Evolutionary conservation across 2,113 vertebrate genomes (phyloP), one percentile per base, ranked within the genome.

Genomic region (Beaufortia kweichowensis): DNA sequence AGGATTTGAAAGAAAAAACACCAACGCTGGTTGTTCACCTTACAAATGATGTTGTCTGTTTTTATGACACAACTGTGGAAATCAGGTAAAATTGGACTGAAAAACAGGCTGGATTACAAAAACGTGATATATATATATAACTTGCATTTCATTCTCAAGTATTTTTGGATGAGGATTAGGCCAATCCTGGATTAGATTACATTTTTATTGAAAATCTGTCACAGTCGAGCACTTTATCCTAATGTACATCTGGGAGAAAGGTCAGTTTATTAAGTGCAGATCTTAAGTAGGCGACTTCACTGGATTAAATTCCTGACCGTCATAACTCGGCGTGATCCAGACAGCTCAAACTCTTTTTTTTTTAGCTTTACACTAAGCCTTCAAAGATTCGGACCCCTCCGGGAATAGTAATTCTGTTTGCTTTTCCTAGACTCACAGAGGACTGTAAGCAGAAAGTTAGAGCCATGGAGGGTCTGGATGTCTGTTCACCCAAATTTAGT

Each of bases 401-500:
- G 83, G 79, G 41, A 71, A 41, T 29, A 29, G 19, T 67, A 35
- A 74, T 70, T 83, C 82, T 88, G 26, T 69, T 4, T 79, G 79
- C 67, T 74, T 83, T 60, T 39, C 65, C n/a, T 82, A 98, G 97
- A 88, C 89, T 89, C 81, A 87, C 94, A 10, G 79, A 87, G 56
- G 95, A 95, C 77, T 93, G 92, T 75, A 84, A 93, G 63, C 88
- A 72, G 80, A 95, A 90, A 87, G 88, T 97, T 83, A 88, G 85
- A 84, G 85, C 84, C 78, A 91, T 92, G 88, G 91, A 93, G 86
- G 87, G 90, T 77, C 82, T 98, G 85, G 97, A 99, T 79, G 84
- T 97, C 3, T 99, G 96, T 77, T 98, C 95, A 41, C 73, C 91
- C 1, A 93, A 91, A 81, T 99, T 98, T 84, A 96, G 91, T 85